Percentiles rank a stretch among this genome's conserved stretches.
These are phyloP conservation scores for Medauroidea extradentata DNA, from an alignment of 1,140 invertebrate species.

Conservation along the genomic window DNA sequence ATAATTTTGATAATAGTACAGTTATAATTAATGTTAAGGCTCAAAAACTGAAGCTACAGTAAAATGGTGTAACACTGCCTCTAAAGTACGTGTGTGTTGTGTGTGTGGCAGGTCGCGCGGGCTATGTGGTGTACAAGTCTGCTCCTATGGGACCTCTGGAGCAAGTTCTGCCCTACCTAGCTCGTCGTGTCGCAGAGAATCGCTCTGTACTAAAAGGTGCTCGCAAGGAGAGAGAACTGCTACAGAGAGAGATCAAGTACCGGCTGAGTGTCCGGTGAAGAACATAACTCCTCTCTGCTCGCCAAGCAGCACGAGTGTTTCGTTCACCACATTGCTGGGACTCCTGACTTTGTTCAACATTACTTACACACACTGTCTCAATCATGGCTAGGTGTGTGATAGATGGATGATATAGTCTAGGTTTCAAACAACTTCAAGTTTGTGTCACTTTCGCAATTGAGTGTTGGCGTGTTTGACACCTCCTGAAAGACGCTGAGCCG, in stretches of 20 bases:
- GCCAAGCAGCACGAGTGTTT: too few species aligned
- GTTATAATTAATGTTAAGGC: background rate
- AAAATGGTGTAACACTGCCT: background rate
- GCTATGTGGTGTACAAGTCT: constrained; percentile 54
- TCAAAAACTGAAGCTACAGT: too few species aligned
- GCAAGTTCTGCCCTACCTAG: constrained; percentile 50
- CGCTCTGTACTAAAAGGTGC: constrained; percentile 47
- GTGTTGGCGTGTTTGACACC: too few species aligned
- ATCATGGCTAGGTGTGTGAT: too few species aligned
- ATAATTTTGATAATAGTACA: background rate
- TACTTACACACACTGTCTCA: too few species aligned
- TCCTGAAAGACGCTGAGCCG: too few species aligned
- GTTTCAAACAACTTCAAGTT: too few species aligned
- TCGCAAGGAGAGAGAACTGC: constrained; percentile 47
- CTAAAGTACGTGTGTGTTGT: background rate
- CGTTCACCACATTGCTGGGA: too few species aligned
- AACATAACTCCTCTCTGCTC: too few species aligned
- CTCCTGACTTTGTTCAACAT: too few species aligned
- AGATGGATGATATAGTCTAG: too few species aligned
- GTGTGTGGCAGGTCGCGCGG: constrained; percentile 40
- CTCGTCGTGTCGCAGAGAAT: constrained; percentile 50
- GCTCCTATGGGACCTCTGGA: constrained; percentile 51
- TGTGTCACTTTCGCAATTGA: too few species aligned
- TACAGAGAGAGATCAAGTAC: constrained; percentile 43
- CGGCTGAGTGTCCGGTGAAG: background rate